These are phyloP conservation scores for Heterohyrax brucei DNA, from an alignment of 2,797 vertebrate species.

Conservation along the genomic window DNA sequence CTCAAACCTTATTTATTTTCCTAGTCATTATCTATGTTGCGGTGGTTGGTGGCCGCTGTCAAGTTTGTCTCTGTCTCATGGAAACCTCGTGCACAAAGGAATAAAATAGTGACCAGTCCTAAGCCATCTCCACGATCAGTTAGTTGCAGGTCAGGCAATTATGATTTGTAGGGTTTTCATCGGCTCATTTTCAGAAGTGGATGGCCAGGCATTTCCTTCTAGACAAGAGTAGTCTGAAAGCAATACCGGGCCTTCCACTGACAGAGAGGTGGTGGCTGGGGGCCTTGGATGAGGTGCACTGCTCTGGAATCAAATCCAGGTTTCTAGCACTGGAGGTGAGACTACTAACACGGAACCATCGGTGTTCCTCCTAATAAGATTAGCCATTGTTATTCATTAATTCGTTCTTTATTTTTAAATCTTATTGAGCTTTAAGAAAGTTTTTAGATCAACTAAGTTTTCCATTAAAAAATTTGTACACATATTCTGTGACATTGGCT, in stretches of 20 bases:
- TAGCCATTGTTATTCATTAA: background rate
- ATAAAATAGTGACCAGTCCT: background rate
- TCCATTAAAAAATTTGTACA: too few relatives aligned
- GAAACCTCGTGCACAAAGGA: background rate
- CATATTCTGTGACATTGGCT: too few relatives aligned
- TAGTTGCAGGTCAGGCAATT: background rate
- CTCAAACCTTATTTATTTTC: conserved; percentile 22
- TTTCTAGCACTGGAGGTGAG: background rate
- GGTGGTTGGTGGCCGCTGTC: background rate
- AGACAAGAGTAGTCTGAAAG: background rate
- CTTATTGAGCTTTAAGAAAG: too few relatives aligned
- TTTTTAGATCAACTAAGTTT: too few relatives aligned
- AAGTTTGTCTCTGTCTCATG: background rate
- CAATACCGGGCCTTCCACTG: too few relatives aligned
- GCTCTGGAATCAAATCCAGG: too few relatives aligned
- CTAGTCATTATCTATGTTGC: background rate
- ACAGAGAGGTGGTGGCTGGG: too few relatives aligned
- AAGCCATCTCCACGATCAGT: background rate
- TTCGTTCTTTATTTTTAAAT: background rate
- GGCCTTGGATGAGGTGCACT: too few relatives aligned
- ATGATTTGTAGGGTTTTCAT: background rate
- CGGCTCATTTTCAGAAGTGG: background rate
- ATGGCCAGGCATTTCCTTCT: background rate
- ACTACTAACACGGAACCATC: background rate
- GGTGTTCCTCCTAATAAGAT: background rate